These are phyloP conservation scores for Montifringilla adamsi DNA, from an alignment of 2,113 vertebrate species.

Conservation along the genomic window DNA sequence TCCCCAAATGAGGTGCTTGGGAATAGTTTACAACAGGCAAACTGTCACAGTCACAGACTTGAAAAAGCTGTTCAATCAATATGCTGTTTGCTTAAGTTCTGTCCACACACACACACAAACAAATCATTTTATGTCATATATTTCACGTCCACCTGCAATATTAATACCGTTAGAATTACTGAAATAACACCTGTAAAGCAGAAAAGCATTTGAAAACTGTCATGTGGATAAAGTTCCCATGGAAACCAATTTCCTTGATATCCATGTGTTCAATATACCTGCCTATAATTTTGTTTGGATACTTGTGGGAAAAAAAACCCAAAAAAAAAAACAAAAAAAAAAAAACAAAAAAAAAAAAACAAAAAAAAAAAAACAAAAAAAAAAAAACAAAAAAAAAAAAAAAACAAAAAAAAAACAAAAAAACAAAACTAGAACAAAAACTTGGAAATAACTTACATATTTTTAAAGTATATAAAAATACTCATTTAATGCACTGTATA, in stretches of 20 bases:
- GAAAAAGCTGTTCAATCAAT: conserved; percentile 2
- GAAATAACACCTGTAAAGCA: conserved; percentile 61
- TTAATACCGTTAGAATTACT: conserved; percentile 31
- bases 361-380: neutral
- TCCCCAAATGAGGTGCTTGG: conserved; percentile 7
- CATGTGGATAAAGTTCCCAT: conserved; percentile 58
- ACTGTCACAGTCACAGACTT: neutral
- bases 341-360: neutral
- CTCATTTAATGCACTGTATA: neutral
- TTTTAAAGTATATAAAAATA: neutral
- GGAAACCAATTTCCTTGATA: conserved; percentile 56
- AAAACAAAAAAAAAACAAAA: too few relatives aligned
- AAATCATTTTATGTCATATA: conserved; percentile 43
- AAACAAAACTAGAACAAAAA: neutral
- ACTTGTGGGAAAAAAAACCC: neutral
- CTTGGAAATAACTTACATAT: neutral
- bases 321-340: neutral
- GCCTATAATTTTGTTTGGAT: conserved; percentile 13
- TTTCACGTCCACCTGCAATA: conserved; percentile 41
- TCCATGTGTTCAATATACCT: neutral
- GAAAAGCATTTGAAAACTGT: conserved; percentile 47
- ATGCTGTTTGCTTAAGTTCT: conserved; percentile 2
- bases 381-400: accelerated
- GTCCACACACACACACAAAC: neutral
- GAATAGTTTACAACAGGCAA: neutral